phyloP scores from a whole-genome alignment of 2,113 vertebrate species.

The Mustelus asterias region DNA sequence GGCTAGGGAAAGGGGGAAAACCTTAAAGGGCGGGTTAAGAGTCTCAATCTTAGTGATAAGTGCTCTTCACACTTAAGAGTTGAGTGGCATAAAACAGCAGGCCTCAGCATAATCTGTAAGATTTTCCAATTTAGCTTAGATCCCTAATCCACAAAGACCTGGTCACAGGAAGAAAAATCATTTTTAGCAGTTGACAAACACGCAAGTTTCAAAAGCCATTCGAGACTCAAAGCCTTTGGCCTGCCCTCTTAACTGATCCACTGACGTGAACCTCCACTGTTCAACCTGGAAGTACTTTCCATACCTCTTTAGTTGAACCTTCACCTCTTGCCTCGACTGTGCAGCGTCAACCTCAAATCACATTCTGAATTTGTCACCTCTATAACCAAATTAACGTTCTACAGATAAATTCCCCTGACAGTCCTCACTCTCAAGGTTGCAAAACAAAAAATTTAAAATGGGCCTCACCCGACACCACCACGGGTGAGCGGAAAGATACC shows the following conservation, averaged over 20 bases:
- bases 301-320: neutral
- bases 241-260: neutral
- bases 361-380: neutral
- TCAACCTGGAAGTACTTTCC: neutral
- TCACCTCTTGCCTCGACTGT: neutral
- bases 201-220: neutral
- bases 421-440: neutral
- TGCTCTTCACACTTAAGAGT: too few relatives aligned
- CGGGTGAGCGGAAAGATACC: neutral
- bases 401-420: neutral
- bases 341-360: neutral
- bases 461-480: neutral
- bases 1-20: too few relatives aligned
- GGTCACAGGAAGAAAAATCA: neutral
- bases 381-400: neutral
- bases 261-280: neutral
- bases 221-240: too few relatives aligned
- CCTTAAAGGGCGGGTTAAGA: too few relatives aligned
- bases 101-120: neutral
- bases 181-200: neutral
- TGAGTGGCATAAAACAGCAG: neutral
- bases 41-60: neutral
- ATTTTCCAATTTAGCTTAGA: neutral
- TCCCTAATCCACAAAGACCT: neutral
- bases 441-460: neutral